phyloP scores from a whole-genome alignment of 1,140 invertebrate genomes.

The Drosophila nigromelanica region DNA sequence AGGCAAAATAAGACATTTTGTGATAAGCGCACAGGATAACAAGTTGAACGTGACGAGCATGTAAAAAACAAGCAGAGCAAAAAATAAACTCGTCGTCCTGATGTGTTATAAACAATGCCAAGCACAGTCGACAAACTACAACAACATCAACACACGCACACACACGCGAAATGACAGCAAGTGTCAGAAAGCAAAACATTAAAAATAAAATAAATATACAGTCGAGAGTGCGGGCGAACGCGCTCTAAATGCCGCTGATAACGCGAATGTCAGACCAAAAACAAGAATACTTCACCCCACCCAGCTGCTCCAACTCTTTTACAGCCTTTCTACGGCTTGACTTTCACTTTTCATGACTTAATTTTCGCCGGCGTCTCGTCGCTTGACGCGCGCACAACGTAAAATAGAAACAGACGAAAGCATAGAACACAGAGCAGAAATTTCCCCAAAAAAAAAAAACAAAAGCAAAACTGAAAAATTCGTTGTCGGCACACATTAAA shows the following conservation, averaged over 20 bases:
- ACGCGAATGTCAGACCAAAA: conserved; percentile 44
- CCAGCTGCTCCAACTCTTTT: neutral
- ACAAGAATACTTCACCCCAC: neutral
- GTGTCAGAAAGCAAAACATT: conserved; percentile 59
- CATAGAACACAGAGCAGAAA: conserved; percentile 21
- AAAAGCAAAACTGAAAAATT: conserved; percentile 18
- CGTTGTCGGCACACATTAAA: conserved; percentile 48
- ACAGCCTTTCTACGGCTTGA: conserved; percentile 26
- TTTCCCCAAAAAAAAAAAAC: conserved; percentile 1
- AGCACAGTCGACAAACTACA: conserved; percentile 41
- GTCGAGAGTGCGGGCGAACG: conserved; percentile 3
- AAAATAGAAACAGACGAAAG: conserved; percentile 47
- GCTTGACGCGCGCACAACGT: conserved; percentile 36
- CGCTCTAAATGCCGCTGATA: conserved; percentile 46
- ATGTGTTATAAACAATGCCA: conserved; percentile 54
- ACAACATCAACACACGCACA: conserved; percentile 15
- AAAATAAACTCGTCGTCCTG: conserved; percentile 33
- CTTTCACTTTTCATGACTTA: conserved; percentile 62
- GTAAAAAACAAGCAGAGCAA: conserved; percentile 34
- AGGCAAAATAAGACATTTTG: conserved; percentile 62
- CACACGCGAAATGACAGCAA: conserved; percentile 42
- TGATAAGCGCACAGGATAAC: conserved; percentile 66
- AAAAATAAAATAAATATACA: conserved; percentile 43
- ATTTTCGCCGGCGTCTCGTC: conserved; percentile 47
- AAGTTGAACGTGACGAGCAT: conserved; percentile 65